phyloP scores from a whole-genome alignment of 2,113 vertebrate species.

The Phocoena phocoena region DNA sequence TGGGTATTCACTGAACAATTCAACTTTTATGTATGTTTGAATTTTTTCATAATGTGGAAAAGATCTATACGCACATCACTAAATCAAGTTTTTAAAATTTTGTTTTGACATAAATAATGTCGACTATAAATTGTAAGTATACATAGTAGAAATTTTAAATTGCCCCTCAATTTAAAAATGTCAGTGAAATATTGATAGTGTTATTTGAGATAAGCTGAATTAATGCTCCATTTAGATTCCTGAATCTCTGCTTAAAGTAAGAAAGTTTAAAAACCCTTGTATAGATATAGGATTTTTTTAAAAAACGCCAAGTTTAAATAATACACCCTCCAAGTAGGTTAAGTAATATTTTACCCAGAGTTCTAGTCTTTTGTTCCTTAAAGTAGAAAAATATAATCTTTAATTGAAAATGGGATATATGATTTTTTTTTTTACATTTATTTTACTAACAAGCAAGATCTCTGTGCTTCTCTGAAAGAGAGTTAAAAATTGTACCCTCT shows the following conservation, averaged over 20 bases:
- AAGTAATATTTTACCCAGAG: background rate
- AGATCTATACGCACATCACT: background rate
- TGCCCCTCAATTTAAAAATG: background rate
- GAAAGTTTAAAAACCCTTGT: background rate
- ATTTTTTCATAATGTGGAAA: background rate
- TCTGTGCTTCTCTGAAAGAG: background rate
- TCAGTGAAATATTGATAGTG: background rate
- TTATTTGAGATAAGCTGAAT: background rate
- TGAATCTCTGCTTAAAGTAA: background rate
- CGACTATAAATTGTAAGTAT: background rate
- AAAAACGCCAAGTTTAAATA: background rate
- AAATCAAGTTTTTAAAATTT: background rate
- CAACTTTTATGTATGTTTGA: background rate
- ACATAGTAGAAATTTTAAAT: background rate
- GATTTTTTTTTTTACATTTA: background rate
- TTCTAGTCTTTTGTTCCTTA: background rate
- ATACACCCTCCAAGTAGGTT: background rate
- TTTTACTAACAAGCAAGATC: background rate
- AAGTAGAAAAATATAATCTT: background rate
- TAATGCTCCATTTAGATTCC: background rate
- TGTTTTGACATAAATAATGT: background rate
- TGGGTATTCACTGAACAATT: background rate
- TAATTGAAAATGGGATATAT: background rate
- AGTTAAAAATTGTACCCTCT: background rate
- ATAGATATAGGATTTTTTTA: fast-evolving